phyloP scores from a whole-genome alignment of 2,888 invertebrate genomes.

The Drosophila atripex region DNA sequence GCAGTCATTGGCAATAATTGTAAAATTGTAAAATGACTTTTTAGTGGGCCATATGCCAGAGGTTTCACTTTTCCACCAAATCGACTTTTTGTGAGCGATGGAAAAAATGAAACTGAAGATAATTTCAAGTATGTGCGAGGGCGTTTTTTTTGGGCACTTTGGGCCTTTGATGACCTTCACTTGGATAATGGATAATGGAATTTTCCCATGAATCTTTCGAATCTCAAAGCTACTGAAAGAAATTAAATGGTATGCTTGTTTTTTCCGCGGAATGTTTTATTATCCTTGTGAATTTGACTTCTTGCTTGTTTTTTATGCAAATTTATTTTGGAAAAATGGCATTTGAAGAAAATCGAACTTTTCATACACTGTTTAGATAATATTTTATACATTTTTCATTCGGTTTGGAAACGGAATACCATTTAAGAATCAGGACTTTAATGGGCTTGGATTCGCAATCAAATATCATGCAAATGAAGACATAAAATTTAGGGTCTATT shows the following conservation, averaged over 20 bases:
- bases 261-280: constrained; percentile 5
- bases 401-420: too few species aligned
- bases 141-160: constrained; percentile 4
- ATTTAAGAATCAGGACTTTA: too few species aligned
- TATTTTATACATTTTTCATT: too few species aligned
- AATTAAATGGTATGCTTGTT: neutral
- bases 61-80: constrained; percentile 50
- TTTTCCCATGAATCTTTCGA: constrained; percentile 5
- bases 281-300: neutral
- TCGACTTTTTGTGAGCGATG: constrained; percentile 5
- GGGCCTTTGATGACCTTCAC: constrained; percentile 19
- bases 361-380: too few species aligned
- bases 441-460: too few species aligned
- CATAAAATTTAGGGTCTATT: too few species aligned
- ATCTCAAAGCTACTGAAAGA: constrained; percentile 23
- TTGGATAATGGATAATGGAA: neutral
- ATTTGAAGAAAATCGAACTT: too few species aligned
- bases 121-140: neutral
- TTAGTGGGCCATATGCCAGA: constrained; percentile 41
- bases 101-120: constrained; percentile 7
- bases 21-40: constrained; percentile 54
- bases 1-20: constrained; percentile 37
- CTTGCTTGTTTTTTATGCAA: neutral
- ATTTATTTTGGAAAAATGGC: neutral
- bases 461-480: too few species aligned